A percentile compares a stretch with the other conserved stretches of the same genome.
phyloP scores from a whole-genome alignment of 2,888 invertebrate species.

The Tetheella fluctuosa region DNA sequence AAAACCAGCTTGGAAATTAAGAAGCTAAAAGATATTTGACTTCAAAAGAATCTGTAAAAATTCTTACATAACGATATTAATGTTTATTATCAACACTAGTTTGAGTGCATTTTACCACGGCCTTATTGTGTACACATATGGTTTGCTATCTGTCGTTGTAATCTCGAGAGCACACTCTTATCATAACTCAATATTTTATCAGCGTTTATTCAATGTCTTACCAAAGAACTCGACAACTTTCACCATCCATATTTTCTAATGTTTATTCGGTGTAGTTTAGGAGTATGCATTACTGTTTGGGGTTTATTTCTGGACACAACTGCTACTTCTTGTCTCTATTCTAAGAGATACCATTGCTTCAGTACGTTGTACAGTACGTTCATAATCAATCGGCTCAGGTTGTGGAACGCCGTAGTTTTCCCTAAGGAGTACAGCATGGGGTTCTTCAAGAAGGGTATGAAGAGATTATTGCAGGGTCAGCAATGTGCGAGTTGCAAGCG shows the following conservation, averaged over 20 bases:
- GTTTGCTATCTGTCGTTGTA: constrained; percentile 27
- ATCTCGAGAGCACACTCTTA: constrained; percentile 31
- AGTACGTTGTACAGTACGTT: too few relatives aligned
- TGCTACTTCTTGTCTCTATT: too few relatives aligned
- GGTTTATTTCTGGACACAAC: too few relatives aligned
- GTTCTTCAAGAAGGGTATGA: too few relatives aligned
- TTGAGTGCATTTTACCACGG: constrained; percentile 40
- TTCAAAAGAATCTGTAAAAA: neutral
- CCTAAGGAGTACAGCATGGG: too few relatives aligned
- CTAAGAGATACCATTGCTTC: too few relatives aligned
- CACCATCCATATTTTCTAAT: constrained; percentile 21
- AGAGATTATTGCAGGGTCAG: too few relatives aligned
- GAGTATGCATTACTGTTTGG: too few relatives aligned
- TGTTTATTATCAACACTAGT: neutral
- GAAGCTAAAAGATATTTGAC: neutral
- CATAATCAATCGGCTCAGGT: too few relatives aligned
- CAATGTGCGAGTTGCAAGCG: too few relatives aligned
- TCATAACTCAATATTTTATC: constrained; percentile 26
- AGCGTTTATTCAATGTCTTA: constrained; percentile 33
- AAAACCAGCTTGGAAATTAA: neutral
- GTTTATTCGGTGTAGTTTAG: too few relatives aligned
- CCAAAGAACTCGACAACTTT: constrained; percentile 27
- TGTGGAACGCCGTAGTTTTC: too few relatives aligned
- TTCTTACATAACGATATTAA: neutral
- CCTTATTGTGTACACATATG: constrained; percentile 25